Evolutionary conservation across 35 echinoderm and acorn worm species (phyloP), one percentile per base, ranked within the genome.

Genomic region (Ophioderma brevispina): DNA sequence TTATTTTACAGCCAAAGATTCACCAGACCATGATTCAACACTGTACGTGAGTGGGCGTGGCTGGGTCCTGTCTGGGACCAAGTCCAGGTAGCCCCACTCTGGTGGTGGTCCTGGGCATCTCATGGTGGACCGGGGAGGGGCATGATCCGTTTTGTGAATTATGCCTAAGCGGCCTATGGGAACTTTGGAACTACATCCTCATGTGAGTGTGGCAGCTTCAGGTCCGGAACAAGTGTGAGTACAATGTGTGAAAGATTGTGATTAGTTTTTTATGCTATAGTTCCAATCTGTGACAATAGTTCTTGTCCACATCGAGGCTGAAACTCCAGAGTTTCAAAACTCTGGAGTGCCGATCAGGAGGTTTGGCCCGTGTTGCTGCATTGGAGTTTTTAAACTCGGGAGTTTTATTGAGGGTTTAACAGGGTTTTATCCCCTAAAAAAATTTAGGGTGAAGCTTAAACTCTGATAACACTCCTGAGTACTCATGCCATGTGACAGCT

Each of bases 51-150:
- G 91, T 49, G 84, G 82, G 5, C 78, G 70, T 34, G 95, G 95
- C 25, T 93, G 80, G 84, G 35, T 13, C 42, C 83, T 0, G 95
- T 4, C 0, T 38, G 18, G 95, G 95, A 30, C 84, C 78, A n/a
- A 76, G 88, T 19, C 84, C 88, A 49, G 95, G 95, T 35, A 88
- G 38, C 21, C 78, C 32, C 76, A 93, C 33, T 5, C 6, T 38
- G 33, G 76, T 49, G 95, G 95, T 38, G 87, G 91, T 10, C 82
- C 95, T 41, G 95, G 95, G 95, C 87, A 33, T 97, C 95, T 3
- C 91, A 97, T 88, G 95, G 95, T 56, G 95, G 95, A 11, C n/a
- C n/a, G n/a, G 49, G 79, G 75, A 92, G 95, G 37, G 95, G 95
- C 31, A 82, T 40, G 40, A 88, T 91, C 34, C 83, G 49, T 13